Conservation (phyloP, 2,888 invertebrate genomes). For the Xanthia togata region DNA sequence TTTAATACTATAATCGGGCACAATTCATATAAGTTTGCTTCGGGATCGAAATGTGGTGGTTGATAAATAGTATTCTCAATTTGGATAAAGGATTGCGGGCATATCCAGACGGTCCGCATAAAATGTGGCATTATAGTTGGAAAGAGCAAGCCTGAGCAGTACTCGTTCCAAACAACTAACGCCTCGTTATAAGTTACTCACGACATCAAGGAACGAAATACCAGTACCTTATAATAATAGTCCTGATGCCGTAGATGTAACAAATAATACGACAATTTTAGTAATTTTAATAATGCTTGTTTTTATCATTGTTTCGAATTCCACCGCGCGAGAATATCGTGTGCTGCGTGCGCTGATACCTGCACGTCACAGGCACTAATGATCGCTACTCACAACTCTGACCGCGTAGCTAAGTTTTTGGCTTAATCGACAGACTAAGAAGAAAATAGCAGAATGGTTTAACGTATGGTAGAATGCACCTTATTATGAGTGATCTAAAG, state of each 20-base stretch:
- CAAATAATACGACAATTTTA: conserved; percentile 37
- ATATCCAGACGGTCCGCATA: not conserved
- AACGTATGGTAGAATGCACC: not conserved
- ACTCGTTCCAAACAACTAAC: conserved; percentile 12
- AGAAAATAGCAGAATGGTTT: no score
- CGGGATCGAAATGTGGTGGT: not conserved
- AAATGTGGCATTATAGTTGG: not conserved
- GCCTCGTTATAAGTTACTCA: conserved; percentile 14
- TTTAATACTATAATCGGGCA: not conserved
- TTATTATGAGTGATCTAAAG: not conserved
- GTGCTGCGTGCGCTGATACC: not conserved
- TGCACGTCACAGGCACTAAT: not conserved
- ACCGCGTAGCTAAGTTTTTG: not conserved
- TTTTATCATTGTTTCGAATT: not conserved
- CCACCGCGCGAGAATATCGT: not conserved
- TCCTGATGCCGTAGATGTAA: conserved; percentile 53
- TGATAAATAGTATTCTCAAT: not conserved
- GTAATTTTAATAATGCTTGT: conserved; percentile 10
- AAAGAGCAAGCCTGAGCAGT: not conserved
- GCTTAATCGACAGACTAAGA: not conserved
- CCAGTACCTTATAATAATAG: conserved; percentile 43
- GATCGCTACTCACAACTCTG: no score
- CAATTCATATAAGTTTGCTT: not conserved
- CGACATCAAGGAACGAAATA: conserved; percentile 32
- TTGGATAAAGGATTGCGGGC: not conserved